Base-by-base conservation (phyloP, 1,140 invertebrate species). In the Drosophila dunni region DNA sequence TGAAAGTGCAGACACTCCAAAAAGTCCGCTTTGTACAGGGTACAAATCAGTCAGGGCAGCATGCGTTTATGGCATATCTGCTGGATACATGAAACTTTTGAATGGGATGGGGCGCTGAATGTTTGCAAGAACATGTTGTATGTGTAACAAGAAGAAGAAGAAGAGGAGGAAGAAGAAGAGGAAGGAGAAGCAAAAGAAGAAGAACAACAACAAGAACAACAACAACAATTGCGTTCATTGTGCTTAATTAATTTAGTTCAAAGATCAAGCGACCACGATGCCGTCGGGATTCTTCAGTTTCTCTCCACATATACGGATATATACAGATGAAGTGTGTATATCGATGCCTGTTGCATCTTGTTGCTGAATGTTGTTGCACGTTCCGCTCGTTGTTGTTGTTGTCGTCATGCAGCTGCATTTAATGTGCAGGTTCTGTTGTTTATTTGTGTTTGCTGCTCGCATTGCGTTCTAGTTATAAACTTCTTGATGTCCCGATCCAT, bases 191-290 rank as follows among this genome's bases (percentile, higher is more conserved):
- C 9, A 24, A 11, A 56, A 17, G 3, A 56, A 40, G 15, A 56
- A 7, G 4, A 60, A 29, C 33, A 46, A n/a, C 42, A 46, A 7
- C 29, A 48, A 33, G 9, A 36, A 36, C 9, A 78, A 54, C 81
- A 81, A 71, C 75, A 84, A 89, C 84, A 90, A 90, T 91, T 86
- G 71, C 75, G 85, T 90, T 91, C 90, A 91, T 91, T 91, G 90
- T 91, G 79, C 85, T 91, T 91, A 91, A 91, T 91, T 90, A 91
- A 90, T 91, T 91, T 84, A 88, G 90, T 90, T 91, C 90, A 91
- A 86, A 91, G 90, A 91, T 91, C 90, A 91, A 86, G 84, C 83
- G 83, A 62, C 68, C 68, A 45, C 66, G 79, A 57, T 71, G 64
- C 78, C 78, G 71, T 63, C 80, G 81, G 81, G 65, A 85, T 84